These are phyloP conservation scores for Danio jaintianensis DNA, from an alignment of 2,797 vertebrate genomes.

Conservation along the genomic window DNA sequence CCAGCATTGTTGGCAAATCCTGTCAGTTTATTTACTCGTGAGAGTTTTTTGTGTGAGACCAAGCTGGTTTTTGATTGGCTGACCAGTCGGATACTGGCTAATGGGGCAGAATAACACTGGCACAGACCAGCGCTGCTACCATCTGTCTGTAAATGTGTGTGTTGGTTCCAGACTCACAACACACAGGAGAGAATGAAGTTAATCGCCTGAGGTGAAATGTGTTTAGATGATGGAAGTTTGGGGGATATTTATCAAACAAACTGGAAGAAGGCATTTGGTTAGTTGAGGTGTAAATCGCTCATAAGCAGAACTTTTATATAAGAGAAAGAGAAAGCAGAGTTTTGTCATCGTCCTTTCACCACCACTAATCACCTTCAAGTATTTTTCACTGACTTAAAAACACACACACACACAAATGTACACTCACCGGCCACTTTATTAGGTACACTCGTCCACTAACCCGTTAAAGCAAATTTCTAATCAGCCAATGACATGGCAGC, in stretches of 20 bases:
- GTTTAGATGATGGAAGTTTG: background rate
- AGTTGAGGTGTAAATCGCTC: background rate
- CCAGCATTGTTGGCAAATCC: background rate
- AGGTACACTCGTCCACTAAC: no score
- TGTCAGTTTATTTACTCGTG: slow-evolving; percentile 5
- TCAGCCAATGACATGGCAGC: no score
- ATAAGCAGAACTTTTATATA: background rate
- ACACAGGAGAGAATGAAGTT: slow-evolving; percentile 7
- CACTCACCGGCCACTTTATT: no score
- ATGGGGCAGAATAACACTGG: slow-evolving; percentile 55
- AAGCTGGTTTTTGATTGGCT: slow-evolving; percentile 43
- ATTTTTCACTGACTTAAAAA: background rate
- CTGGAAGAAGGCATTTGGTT: background rate
- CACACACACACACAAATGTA: no score
- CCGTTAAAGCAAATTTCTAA: no score
- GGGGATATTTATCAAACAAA: slow-evolving; percentile 18
- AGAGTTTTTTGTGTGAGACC: slow-evolving; percentile 23
- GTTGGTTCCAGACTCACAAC: background rate
- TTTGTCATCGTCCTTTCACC: no score
- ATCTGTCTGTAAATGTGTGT: slow-evolving; percentile 50
- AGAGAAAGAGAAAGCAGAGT: background rate
- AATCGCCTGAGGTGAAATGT: slow-evolving; percentile 22
- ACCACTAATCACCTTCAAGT: no score
- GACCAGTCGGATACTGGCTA: slow-evolving; percentile 38
- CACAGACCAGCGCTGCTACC: slow-evolving; percentile 21